phyloP scores from a whole-genome alignment of 1,140 invertebrate species.

The Lycorma delicatula region DNA sequence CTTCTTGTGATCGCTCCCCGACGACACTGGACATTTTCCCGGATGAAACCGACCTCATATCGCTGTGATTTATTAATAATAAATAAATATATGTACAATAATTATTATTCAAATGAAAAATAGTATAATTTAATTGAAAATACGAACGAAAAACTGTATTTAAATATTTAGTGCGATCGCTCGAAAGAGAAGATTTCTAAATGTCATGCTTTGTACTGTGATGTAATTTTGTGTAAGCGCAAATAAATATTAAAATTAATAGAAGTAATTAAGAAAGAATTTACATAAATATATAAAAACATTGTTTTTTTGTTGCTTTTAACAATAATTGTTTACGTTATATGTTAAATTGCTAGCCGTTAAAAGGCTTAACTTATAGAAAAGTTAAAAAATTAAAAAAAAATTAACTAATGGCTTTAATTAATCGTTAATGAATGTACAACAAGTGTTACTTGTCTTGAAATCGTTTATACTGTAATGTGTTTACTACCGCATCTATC shows the following conservation, averaged over 20 bases:
- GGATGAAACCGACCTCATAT: neutral
- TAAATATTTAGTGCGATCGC: neutral
- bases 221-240: neutral
- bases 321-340: neutral
- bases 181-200: too few species aligned
- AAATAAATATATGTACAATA: neutral
- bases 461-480: neutral
- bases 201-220: neutral
- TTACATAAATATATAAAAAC: conserved; percentile 4
- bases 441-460: neutral
- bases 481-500: neutral
- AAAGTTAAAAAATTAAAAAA: conserved; percentile 2
- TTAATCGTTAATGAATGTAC: conserved; percentile 16
- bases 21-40: neutral
- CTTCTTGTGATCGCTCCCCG: neutral
- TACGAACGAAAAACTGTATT: neutral
- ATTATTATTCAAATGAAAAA: neutral
- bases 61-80: neutral
- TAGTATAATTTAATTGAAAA: neutral
- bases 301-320: conserved; percentile 10
- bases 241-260: neutral
- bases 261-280: neutral
- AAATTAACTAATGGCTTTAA: conserved; percentile 16
- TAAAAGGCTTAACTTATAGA: neutral
- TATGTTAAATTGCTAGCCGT: too few species aligned